Conservation (phyloP, 2,113 vertebrate species). For the Prunella himalayana region DNA sequence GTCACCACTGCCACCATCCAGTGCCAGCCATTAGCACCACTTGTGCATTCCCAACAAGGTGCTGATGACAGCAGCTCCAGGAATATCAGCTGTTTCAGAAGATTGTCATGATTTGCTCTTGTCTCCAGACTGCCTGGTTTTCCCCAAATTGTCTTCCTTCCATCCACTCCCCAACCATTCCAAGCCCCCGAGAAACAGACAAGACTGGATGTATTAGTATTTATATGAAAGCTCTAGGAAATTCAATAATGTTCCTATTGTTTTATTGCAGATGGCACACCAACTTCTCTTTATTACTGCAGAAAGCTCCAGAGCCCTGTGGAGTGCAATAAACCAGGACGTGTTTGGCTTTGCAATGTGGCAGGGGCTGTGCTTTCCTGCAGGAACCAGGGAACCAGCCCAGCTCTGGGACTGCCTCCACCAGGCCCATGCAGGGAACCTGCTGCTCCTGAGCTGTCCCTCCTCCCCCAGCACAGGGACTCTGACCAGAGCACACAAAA, state of each 20-base stretch:
- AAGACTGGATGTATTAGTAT: constrained; percentile 27
- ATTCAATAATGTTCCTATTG: constrained; percentile 60
- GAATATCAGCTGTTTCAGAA: fast-evolving
- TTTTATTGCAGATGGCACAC: constrained; percentile 66
- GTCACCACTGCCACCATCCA: fast-evolving
- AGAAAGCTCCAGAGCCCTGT: constrained; percentile 65
- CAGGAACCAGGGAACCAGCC: not conserved
- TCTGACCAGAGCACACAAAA: not conserved
- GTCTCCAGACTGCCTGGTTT: not conserved
- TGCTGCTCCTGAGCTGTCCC: not conserved
- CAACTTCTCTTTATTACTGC: constrained; percentile 69
- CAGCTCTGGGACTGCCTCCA: constrained; percentile 1
- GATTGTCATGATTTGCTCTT: not conserved
- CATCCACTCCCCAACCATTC: not conserved
- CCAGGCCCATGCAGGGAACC: not conserved
- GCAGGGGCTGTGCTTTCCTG: constrained; percentile 51
- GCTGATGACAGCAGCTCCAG: not conserved
- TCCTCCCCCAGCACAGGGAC: not conserved
- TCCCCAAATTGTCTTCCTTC: not conserved
- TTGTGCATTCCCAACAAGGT: not conserved
- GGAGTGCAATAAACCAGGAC: constrained; percentile 55
- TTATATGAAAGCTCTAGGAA: constrained; percentile 50
- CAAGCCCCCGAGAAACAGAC: not conserved
- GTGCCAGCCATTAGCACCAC: not conserved
- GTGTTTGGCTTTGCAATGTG: constrained; percentile 55